phyloP scores from a whole-genome alignment of 35 echinoderm and acorn worm species.

The Eucidaris tribuloides region DNA sequence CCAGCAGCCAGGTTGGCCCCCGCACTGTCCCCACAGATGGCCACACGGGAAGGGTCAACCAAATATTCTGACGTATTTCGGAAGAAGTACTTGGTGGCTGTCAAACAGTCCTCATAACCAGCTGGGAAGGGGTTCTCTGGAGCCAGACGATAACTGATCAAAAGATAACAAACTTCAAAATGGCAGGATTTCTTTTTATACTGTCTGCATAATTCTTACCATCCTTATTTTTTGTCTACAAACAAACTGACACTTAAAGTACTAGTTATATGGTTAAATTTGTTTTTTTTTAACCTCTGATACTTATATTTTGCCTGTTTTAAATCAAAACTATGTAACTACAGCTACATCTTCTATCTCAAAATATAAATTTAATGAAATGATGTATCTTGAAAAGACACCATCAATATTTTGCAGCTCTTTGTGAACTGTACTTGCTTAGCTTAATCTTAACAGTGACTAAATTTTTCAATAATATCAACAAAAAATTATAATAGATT shows the following conservation, averaged over 20 bases:
- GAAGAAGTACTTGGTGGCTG: conserved; percentile 58
- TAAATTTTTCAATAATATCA: too few relatives aligned
- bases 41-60: conserved; percentile 63
- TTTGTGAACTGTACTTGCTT: too few relatives aligned
- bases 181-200: background rate
- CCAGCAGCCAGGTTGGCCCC: conserved; percentile 66
- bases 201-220: background rate
- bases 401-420: too few relatives aligned
- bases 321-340: too few relatives aligned
- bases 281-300: background rate
- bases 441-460: too few relatives aligned
- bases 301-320: background rate
- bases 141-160: conserved; percentile 80
- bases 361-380: too few relatives aligned
- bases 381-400: too few relatives aligned
- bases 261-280: background rate
- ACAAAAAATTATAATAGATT: too few relatives aligned
- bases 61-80: conserved; percentile 32
- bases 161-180: conserved; percentile 2
- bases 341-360: too few relatives aligned
- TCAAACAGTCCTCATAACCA: conserved; percentile 68
- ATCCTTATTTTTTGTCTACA: background rate
- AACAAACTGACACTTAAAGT: background rate
- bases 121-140: conserved; percentile 84
- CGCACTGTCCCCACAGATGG: conserved; percentile 75